Evolutionary conservation across 2,888 invertebrate species (phyloP).

Genomic region (Saturnia pavonia): DNA sequence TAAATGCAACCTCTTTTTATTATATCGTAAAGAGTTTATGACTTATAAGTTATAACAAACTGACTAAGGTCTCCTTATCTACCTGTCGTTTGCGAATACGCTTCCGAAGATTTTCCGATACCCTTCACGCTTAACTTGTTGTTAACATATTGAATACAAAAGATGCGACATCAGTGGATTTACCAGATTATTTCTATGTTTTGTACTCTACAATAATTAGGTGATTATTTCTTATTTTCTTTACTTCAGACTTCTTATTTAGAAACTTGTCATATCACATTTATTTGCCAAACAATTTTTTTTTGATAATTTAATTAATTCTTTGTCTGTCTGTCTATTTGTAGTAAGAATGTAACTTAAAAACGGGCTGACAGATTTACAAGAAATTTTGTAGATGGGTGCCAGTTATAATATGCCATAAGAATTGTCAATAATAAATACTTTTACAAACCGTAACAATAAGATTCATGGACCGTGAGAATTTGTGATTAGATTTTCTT

Average conservation of each 20-base stretch:
- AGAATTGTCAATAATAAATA: too few species aligned
- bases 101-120: background rate
- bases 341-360: too few species aligned
- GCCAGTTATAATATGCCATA: too few species aligned
- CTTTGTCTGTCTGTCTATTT: too few species aligned
- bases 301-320: too few species aligned
- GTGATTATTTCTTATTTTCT: background rate
- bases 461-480: too few species aligned
- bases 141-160: conserved; percentile 50
- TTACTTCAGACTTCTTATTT: background rate
- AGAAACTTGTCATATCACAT: background rate
- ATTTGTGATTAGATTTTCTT: too few species aligned
- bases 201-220: background rate
- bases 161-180: conserved; percentile 11
- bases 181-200: background rate
- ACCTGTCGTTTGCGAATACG: conserved; percentile 10
- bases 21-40: background rate
- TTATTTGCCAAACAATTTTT: background rate
- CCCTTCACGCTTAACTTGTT: conserved; percentile 58
- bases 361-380: too few species aligned
- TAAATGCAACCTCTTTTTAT: background rate
- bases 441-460: too few species aligned
- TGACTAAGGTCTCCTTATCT: conserved; percentile 33
- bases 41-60: conserved; percentile 19
- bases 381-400: too few species aligned